phyloP scores from a whole-genome alignment of 2,888 invertebrate species.

The Cetonia aurata region DNA sequence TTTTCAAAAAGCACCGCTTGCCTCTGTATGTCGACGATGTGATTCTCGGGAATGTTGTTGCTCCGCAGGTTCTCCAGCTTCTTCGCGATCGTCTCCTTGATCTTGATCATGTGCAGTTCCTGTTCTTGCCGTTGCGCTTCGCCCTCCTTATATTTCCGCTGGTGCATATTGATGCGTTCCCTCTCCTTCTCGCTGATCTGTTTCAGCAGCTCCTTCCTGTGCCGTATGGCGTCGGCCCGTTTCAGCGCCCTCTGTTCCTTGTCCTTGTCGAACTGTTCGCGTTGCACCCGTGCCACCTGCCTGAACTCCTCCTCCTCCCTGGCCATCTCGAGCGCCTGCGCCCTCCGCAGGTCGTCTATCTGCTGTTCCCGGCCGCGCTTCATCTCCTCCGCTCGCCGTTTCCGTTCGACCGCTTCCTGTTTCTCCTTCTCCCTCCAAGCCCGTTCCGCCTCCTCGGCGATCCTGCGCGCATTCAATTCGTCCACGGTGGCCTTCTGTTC shows the following conservation, averaged over 20 bases:
- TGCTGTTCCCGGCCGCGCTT: constrained; percentile 66
- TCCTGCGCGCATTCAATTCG: constrained; percentile 68
- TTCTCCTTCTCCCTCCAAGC: constrained; percentile 78
- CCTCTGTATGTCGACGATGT: constrained; percentile 61
- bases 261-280: constrained; percentile 61
- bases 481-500: constrained; percentile 68
- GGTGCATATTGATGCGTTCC: constrained; percentile 72
- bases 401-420: constrained; percentile 71
- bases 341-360: constrained; percentile 69
- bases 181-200: constrained; percentile 80
- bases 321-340: constrained; percentile 76
- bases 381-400: constrained; percentile 68
- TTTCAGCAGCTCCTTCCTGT: constrained; percentile 75
- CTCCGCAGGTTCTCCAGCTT: constrained; percentile 73
- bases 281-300: constrained; percentile 70
- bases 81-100: constrained; percentile 68
- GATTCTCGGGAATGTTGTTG: constrained; percentile 59
- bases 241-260: constrained; percentile 64
- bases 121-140: constrained; percentile 73
- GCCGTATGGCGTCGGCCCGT: constrained; percentile 67
- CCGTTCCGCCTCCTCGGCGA: constrained; percentile 75
- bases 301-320: constrained; percentile 68
- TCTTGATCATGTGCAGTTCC: constrained; percentile 69
- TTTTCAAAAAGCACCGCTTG: constrained; percentile 46
- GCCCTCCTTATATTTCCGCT: constrained; percentile 76